Evolutionary conservation across 2,113 vertebrate genomes (phyloP).

Genomic region (Channa argus): DNA sequence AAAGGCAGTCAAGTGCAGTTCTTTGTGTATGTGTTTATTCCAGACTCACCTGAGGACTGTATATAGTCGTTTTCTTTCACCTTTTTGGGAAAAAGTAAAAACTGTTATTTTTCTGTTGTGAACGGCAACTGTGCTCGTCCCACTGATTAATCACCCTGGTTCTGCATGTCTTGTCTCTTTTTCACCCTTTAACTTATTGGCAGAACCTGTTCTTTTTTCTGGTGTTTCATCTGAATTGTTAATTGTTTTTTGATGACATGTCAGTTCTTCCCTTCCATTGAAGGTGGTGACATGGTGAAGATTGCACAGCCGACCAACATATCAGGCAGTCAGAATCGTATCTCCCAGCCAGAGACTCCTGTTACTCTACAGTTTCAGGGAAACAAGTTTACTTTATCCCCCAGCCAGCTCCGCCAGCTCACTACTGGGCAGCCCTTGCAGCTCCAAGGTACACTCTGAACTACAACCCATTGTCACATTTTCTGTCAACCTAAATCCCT

Average conservation of each 20-base stretch:
- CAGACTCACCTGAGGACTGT: constrained; percentile 56
- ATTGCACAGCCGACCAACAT: constrained; percentile 90
- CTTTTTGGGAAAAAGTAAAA: constrained; percentile 44
- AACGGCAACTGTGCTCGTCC: constrained; percentile 56
- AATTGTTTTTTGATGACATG: constrained; percentile 2
- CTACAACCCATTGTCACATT: constrained; percentile 58
- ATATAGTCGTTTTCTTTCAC: constrained; percentile 44
- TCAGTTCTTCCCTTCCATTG: constrained; percentile 43
- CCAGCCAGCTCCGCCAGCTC: constrained; percentile 93
- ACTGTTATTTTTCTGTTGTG: constrained; percentile 55
- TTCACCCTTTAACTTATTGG: constrained; percentile 85
- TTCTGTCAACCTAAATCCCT: constrained; percentile 10
- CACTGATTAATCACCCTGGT: constrained; percentile 81
- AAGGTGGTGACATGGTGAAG: constrained; percentile 93
- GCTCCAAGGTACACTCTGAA: constrained; percentile 90
- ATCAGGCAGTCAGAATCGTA: constrained; percentile 87
- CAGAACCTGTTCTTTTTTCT: not conserved
- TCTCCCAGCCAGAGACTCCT: constrained; percentile 90
- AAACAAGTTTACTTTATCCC: constrained; percentile 93
- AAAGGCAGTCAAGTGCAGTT: constrained; percentile 26
- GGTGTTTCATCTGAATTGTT: not conserved
- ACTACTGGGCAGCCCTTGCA: constrained; percentile 94
- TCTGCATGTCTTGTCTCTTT: constrained; percentile 84
- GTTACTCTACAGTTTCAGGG: constrained; percentile 95
- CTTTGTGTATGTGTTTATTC: constrained; percentile 51